phyloP scores from a whole-genome alignment of 2,113 vertebrate species.

The Edolisoma coerulescens region DNA sequence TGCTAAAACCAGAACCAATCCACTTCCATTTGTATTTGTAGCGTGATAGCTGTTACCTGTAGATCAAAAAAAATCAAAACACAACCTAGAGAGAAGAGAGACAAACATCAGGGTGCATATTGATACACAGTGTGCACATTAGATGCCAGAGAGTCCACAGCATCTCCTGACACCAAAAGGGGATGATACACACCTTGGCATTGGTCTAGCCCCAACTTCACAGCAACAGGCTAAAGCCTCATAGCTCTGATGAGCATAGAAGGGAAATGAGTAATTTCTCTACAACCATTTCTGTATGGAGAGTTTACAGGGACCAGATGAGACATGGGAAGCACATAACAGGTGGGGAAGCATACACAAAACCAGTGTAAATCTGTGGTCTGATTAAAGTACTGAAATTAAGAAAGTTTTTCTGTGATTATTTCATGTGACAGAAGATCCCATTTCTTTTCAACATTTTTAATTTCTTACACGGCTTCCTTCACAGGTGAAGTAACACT shows the following conservation, averaged over 20 bases:
- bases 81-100: background rate
- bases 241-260: background rate
- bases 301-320: background rate
- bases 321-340: background rate
- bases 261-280: background rate
- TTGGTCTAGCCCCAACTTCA: background rate
- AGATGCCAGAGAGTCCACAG: background rate
- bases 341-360: background rate
- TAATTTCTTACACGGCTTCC: background rate
- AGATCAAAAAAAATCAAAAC: background rate
- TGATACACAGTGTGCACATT: background rate
- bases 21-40: background rate
- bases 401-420: background rate
- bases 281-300: background rate
- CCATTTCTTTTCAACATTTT: background rate
- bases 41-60: background rate
- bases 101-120: background rate
- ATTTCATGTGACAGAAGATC: background rate
- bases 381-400: background rate
- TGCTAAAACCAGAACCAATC: background rate
- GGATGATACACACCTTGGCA: background rate
- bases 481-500: background rate
- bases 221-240: background rate
- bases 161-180: background rate
- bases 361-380: fast-evolving